Base-by-base conservation (phyloP, 1,140 invertebrate species). In the Caenorhabditis remanei region DNA sequence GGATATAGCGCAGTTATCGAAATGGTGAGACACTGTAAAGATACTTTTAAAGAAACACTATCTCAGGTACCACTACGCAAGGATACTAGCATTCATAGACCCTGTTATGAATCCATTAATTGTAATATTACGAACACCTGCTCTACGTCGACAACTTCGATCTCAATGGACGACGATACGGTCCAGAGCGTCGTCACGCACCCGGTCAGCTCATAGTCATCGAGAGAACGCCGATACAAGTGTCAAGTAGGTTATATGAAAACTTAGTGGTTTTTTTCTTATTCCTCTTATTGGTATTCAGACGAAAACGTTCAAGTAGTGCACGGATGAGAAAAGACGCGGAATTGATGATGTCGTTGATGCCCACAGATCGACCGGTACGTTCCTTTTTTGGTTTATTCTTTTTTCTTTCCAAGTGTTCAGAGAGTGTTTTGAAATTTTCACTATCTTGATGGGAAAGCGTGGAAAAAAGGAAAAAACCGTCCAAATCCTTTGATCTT, bases 71-170 rank as follows among this genome's bases (percentile, higher is more conserved):
- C 91, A 91, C 56, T 41, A 91, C 2, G 88, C 87, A 8, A 53
- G 91, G 40, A 90, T 92, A 40, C 87, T 89, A 13, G 87, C 91
- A 11, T 92, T 92, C 82, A 87, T 90, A n/a, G 91, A 92, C 71
- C 91, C 91, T 8, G 84, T 92, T 19, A 85, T 92, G 14, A 92
- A 92, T 88, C 91, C 91, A 7, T 21, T 92, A 3, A 82, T 92
- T 8, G 92, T 92, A 0, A 87, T 92, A 5, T 85, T 92, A 19
- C 85, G 91, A 55, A 92, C 91, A 3, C 91, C 91, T 11, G 87
- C 88, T 46, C 87, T 92, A 2, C 85, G 92, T 5, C 56, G 92
- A 13, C 85, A 85, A 67, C 82, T 87, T 43, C 86, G 86, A 16
- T 71, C 86, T 14, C 86, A 87, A 55, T 87, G 86, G 86, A 87